A percentile compares a stretch with the other conserved stretches of the same genome.
phyloP scores from a whole-genome alignment of 2,113 vertebrate species.

The Rhizomys pruinosus region DNA sequence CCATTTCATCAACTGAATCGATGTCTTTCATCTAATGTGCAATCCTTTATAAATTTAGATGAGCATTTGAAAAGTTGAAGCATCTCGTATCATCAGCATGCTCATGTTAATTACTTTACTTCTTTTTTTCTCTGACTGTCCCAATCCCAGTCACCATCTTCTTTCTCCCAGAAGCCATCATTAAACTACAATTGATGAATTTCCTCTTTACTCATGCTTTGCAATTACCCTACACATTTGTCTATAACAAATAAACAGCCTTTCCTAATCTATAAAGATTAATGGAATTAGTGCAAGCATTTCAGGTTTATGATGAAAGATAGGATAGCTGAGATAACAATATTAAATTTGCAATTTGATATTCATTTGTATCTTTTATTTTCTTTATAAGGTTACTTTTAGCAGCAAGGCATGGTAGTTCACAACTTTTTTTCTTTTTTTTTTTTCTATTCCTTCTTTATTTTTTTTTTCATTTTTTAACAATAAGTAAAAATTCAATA shows the following conservation, averaged over 20 bases:
- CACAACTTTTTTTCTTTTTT: too few relatives aligned
- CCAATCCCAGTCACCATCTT: not conserved
- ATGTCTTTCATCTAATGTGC: not conserved
- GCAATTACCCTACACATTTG: not conserved
- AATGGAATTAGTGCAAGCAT: not conserved
- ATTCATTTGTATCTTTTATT: not conserved
- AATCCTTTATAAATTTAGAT: not conserved
- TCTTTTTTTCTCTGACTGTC: not conserved
- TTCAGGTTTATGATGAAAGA: not conserved
- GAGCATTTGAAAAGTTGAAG: not conserved
- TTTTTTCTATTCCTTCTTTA: too few relatives aligned
- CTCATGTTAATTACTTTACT: not conserved
- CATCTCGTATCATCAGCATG: not conserved
- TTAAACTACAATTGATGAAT: not conserved
- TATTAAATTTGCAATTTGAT: not conserved
- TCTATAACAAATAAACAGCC: not conserved
- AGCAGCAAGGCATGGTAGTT: too few relatives aligned
- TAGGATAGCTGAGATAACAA: not conserved
- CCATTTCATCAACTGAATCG: not conserved
- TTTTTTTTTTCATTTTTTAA: too few relatives aligned
- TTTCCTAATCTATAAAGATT: not conserved
- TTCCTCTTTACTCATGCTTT: not conserved
- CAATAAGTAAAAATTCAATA: too few relatives aligned
- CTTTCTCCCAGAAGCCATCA: not conserved
- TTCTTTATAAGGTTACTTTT: not conserved